Conservation (phyloP, 2,888 invertebrate genomes). For the Oscheius sp. region DNA sequence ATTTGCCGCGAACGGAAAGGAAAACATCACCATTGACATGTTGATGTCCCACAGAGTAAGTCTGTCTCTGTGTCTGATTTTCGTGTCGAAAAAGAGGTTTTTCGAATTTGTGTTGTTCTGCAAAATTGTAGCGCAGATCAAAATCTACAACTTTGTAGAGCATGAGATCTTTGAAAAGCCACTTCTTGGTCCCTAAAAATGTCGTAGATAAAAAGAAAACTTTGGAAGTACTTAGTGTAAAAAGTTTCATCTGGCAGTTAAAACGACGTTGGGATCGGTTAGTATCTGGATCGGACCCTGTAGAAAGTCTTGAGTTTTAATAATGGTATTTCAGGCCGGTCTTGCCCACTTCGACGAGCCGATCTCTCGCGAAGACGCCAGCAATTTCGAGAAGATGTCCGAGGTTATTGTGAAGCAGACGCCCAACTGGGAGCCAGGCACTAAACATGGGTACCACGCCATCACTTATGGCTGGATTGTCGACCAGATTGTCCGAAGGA, state of each 20-base stretch:
- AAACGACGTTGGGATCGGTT: too few relatives aligned
- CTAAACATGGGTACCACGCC: constrained; percentile 73
- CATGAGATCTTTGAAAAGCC: neutral
- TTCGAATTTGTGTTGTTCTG: neutral
- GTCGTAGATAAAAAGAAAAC: too few relatives aligned
- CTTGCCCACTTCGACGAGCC: constrained; percentile 74
- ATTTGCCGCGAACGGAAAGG: constrained; percentile 75
- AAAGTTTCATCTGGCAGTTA: too few relatives aligned
- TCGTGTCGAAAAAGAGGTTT: neutral
- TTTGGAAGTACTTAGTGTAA: too few relatives aligned
- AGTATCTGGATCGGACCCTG: too few relatives aligned
- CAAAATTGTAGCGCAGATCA: neutral
- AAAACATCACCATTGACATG: constrained; percentile 74
- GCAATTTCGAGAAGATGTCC: constrained; percentile 72
- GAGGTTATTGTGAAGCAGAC: constrained; percentile 72
- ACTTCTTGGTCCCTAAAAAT: neutral
- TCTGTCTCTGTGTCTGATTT: neutral
- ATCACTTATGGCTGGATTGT: constrained; percentile 75
- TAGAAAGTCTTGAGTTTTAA: too few relatives aligned
- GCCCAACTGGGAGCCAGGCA: constrained; percentile 70
- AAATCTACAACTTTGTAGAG: neutral
- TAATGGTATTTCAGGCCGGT: constrained; percentile 68
- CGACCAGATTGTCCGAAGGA: constrained; percentile 74
- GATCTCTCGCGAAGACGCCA: constrained; percentile 71
- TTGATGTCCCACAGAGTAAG: constrained; percentile 65